Base-by-base conservation (phyloP, 2,888 invertebrate species). In the Theretra japonica region DNA sequence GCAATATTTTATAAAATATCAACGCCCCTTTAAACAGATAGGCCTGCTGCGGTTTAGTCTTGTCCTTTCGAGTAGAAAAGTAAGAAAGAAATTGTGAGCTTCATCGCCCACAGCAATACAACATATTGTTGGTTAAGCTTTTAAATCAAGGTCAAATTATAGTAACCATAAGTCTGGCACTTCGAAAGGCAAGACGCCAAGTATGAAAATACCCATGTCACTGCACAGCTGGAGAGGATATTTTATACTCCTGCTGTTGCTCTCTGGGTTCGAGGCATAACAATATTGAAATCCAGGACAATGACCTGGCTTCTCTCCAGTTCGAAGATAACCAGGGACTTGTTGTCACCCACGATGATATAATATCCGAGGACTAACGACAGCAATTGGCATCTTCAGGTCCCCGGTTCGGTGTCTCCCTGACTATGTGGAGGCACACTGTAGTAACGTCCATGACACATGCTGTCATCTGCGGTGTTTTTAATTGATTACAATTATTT, bases 341-440 rank as follows among this genome's bases (percentile, higher is more conserved):
- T 41, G 41, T 41, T 41, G n/a, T 41, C 41, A 41, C 41, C 41
- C 41, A 41, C 41, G 41, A 41, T 41, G 11, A 15, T 41, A 41
- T 41, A 41, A 41, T 41, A 53, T 53, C 53, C 53, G n/a, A n/a
- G 53, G 53, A n/a, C 53, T n/a, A n/a, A n/a, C 4, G 17, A 41
- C 50, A 53, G 50, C 50, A 19, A 53, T 19, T 53, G 50, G 50
- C 53, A 53, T n/a, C 53, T 53, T 53, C n/a, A n/a, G n/a, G 53
- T n/a, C n/a, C 53, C n/a, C 41, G 15, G n/a, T 53, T n/a, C 53
- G 53, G 6, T 53, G 53, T n/a, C 53, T 53, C 6, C n/a, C 53
- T 53, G 53, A 53, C 53, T 53, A 53, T n/a, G n/a, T 53, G 53
- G 53, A 53, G 53, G 53, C 53, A n/a, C n/a, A 53, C n/a, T n/a